Evolutionary conservation across 2,797 vertebrate species (phyloP).

Genomic region (Manis crassicaudata): DNA sequence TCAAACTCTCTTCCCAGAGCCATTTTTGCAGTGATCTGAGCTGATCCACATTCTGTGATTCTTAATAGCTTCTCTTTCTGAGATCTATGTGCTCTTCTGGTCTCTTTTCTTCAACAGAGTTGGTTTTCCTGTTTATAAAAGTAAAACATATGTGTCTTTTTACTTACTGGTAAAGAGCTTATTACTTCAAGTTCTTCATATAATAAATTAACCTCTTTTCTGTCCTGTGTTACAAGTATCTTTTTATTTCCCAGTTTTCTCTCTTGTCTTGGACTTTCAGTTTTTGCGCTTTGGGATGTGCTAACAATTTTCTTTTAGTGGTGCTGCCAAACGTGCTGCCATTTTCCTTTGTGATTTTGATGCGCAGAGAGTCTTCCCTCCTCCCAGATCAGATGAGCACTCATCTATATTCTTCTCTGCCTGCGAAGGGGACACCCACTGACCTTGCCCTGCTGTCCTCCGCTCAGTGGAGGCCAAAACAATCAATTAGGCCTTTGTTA

Average conservation of each 20-base stretch:
- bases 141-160: constrained; percentile 29
- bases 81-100: constrained; percentile 35
- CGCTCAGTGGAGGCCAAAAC: constrained; percentile 37
- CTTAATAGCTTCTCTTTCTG: constrained; percentile 49
- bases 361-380: constrained; percentile 11
- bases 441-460: not conserved
- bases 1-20: not conserved
- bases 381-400: constrained; percentile 11
- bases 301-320: constrained; percentile 19
- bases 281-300: constrained; percentile 20
- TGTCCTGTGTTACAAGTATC: not conserved
- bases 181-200: constrained; percentile 55
- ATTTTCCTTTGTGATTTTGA: constrained; percentile 50
- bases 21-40: not conserved
- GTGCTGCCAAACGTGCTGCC: not conserved
- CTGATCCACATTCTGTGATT: constrained; percentile 27
- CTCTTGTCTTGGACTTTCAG: constrained; percentile 43
- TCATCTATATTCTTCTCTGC: not conserved
- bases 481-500: constrained; percentile 24
- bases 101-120: not conserved
- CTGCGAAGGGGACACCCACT: not conserved
- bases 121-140: constrained; percentile 47
- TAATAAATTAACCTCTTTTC: constrained; percentile 44
- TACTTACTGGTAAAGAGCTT: constrained; percentile 26
- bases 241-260: constrained; percentile 50